These are phyloP conservation scores for Melanitta fusca DNA, from an alignment of 2,797 vertebrate species.

Conservation along the genomic window DNA sequence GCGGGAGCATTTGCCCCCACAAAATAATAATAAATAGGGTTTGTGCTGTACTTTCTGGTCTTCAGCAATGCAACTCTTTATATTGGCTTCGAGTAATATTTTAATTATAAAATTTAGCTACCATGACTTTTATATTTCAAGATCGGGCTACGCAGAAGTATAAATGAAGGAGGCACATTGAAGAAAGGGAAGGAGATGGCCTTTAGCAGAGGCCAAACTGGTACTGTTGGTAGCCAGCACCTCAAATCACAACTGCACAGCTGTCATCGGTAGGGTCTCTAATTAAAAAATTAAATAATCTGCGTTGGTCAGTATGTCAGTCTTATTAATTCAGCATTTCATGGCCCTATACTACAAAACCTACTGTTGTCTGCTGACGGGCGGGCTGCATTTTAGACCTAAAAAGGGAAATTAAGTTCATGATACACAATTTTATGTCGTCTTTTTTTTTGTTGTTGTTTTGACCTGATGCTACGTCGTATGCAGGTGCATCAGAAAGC, in stretches of 20 bases:
- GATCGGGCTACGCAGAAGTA: neutral
- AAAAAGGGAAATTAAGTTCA: conserved; percentile 64
- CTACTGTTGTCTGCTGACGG: conserved; percentile 39
- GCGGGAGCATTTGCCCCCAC: neutral
- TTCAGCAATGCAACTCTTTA: neutral
- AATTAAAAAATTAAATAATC: neutral
- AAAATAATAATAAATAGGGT: neutral
- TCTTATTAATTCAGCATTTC: conserved; percentile 32
- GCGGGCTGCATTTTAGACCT: conserved; percentile 36
- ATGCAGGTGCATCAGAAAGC: conserved; percentile 29
- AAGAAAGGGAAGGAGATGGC: neutral
- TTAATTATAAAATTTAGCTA: neutral
- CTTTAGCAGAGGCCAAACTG: neutral
- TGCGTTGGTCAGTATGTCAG: neutral
- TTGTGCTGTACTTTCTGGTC: neutral
- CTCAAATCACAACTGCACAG: neutral
- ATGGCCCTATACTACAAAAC: conserved; percentile 9
- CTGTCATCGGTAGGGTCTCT: neutral
- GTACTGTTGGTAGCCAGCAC: neutral
- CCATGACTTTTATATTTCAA: neutral
- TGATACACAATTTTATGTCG: conserved; percentile 55
- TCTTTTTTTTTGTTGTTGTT: neutral
- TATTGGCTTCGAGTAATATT: neutral
- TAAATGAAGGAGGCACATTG: neutral
- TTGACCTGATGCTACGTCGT: neutral